Evolutionary conservation across 2,888 invertebrate species (phyloP).

Genomic region (Napeogenes inachia): DNA sequence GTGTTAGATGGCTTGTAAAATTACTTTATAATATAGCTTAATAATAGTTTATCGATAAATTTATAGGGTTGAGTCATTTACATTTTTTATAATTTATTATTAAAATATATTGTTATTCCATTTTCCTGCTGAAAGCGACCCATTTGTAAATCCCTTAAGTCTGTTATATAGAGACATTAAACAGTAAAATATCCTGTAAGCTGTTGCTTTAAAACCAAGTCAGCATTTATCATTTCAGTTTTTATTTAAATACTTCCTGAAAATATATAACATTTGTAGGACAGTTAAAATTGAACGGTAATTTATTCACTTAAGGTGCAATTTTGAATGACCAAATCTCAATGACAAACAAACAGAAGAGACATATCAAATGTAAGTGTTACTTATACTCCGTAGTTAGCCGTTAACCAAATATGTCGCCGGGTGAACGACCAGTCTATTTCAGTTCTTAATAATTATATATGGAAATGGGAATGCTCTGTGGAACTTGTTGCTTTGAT

Average conservation of each 20-base stretch:
- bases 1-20: no score
- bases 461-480: conserved; percentile 32
- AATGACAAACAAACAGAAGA: background rate
- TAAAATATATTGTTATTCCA: no score
- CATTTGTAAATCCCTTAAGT: background rate
- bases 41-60: no score
- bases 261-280: background rate
- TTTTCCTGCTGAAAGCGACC: no score
- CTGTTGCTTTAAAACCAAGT: background rate
- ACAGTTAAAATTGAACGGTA: background rate
- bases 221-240: background rate
- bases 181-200: background rate
- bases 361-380: conserved; percentile 25
- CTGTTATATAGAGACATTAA: background rate
- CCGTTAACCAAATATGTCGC: conserved; percentile 38
- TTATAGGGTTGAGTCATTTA: no score
- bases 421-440: conserved; percentile 43
- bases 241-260: conserved; percentile 4
- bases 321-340: background rate
- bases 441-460: conserved; percentile 38
- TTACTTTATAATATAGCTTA: no score
- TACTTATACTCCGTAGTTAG: conserved; percentile 21
- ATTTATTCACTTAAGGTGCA: background rate
- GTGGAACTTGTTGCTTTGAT: conserved; percentile 8
- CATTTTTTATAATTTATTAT: no score